These are phyloP conservation scores for Urechis unicinctus DNA, from an alignment of 2,888 invertebrate species.

Conservation along the genomic window DNA sequence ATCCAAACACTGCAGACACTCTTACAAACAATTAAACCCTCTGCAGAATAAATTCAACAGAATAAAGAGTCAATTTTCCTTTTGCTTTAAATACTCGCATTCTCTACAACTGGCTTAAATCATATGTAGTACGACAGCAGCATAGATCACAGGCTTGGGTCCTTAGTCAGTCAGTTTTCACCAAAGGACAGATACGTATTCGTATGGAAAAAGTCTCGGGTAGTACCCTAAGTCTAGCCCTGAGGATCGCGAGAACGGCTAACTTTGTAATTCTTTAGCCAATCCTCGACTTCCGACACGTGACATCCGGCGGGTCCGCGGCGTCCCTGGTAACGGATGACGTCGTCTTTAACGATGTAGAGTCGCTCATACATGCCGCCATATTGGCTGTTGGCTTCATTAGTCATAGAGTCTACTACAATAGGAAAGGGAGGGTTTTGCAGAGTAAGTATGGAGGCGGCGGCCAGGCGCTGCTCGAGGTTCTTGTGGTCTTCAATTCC, in stretches of 20 bases:
- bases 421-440: constrained; percentile 22
- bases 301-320: constrained; percentile 30
- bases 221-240: too few species aligned
- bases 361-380: constrained; percentile 35
- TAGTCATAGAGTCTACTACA: constrained; percentile 29
- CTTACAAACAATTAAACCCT: too few species aligned
- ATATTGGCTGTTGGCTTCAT: constrained; percentile 28
- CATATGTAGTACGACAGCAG: too few species aligned
- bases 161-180: too few species aligned
- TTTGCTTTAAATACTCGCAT: too few species aligned
- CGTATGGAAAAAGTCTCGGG: too few species aligned
- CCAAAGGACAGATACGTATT: too few species aligned
- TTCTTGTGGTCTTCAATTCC: constrained; percentile 24
- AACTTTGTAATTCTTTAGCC: constrained; percentile 21
- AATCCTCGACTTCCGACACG: constrained; percentile 27
- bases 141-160: too few species aligned
- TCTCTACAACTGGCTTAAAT: too few species aligned
- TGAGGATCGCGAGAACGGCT: not conserved
- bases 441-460: constrained; percentile 23
- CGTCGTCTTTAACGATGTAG: constrained; percentile 28
- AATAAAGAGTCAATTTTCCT: too few species aligned
- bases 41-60: too few species aligned
- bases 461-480: constrained; percentile 25
- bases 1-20: too few species aligned
- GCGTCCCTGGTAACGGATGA: constrained; percentile 29